phyloP scores from a whole-genome alignment of 1,140 invertebrate species.

The Trinorchestia longiramus region DNA sequence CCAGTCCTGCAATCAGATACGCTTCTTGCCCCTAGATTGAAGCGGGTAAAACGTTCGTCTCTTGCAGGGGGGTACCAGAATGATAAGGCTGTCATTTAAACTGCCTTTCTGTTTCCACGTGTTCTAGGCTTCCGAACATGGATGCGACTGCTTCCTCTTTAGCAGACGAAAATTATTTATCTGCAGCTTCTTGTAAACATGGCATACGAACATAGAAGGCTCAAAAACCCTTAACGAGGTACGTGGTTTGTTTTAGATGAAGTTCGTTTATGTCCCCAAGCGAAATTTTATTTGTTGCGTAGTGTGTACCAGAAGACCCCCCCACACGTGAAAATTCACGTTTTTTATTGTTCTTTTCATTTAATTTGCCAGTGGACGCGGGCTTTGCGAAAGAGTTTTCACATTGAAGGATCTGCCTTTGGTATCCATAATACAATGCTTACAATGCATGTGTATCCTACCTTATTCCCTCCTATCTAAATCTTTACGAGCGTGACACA shows the following conservation, averaged over 20 bases:
- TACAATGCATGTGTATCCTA: too few species aligned
- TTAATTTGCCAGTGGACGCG: too few species aligned
- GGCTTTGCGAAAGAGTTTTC: too few species aligned
- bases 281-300: not conserved
- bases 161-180: not conserved
- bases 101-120: slow-evolving; percentile 8
- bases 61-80: not conserved
- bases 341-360: too few species aligned
- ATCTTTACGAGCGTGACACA: too few species aligned
- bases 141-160: not conserved
- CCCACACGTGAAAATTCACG: too few species aligned
- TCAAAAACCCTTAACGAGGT: too few species aligned
- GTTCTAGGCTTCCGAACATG: not conserved
- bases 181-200: not conserved
- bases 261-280: not conserved
- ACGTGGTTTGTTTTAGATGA: not conserved
- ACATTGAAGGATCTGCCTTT: too few species aligned
- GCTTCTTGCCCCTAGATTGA: slow-evolving; percentile 27
- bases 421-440: too few species aligned
- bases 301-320: too few species aligned
- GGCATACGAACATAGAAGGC: not conserved
- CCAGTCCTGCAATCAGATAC: slow-evolving; percentile 33
- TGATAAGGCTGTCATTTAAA: not conserved
- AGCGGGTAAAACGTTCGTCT: not conserved
- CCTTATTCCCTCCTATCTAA: too few species aligned